These are phyloP conservation scores for Callorhinus ursinus DNA, from an alignment of 2,113 vertebrate species.

Conservation along the genomic window DNA sequence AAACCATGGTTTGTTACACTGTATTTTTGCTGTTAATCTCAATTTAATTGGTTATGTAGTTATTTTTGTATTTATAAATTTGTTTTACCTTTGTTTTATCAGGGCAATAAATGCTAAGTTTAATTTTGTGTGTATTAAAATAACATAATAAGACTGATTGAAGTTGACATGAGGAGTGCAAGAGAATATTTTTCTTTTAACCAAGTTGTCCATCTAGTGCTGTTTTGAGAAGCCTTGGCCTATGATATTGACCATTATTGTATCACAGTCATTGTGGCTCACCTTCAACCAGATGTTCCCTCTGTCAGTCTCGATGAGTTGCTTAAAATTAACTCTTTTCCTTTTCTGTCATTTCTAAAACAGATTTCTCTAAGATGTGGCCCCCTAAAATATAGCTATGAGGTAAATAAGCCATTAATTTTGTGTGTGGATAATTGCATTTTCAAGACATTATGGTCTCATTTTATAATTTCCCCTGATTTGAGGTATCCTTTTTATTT, in stretches of 20 bases:
- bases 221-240: not conserved
- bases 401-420: not conserved
- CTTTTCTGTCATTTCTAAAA: not conserved
- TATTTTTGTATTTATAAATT: not conserved
- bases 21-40: not conserved
- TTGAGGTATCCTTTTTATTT: not conserved
- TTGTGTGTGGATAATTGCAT: not conserved
- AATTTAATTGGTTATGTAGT: not conserved
- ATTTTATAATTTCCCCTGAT: not conserved
- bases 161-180: not conserved
- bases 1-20: not conserved
- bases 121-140: not conserved
- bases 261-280: not conserved
- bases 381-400: not conserved
- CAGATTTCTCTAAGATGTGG: not conserved
- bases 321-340: not conserved
- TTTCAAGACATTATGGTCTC: not conserved
- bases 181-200: not conserved
- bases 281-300: not conserved
- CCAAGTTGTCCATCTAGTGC: not conserved
- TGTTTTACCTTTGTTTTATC: not conserved
- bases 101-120: not conserved
- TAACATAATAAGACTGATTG: not conserved
- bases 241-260: not conserved
- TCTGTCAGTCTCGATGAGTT: not conserved